A percentile compares a stretch with the other conserved stretches of the same genome.
Conservation (phyloP, 2,888 invertebrate species). For the Netelia fuscicornis region DNA sequence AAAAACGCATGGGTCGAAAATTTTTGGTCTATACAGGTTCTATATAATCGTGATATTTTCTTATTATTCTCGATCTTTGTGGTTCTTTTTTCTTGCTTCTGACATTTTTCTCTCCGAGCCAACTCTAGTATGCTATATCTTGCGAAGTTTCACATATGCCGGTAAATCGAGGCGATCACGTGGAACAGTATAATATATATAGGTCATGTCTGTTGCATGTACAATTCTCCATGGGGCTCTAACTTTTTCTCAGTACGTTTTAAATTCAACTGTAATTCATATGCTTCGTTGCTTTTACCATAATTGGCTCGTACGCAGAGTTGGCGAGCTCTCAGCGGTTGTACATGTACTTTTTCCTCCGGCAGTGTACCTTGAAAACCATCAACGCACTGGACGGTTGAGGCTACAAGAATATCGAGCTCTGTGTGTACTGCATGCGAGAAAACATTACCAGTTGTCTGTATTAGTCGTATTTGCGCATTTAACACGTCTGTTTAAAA, state of each 20-base stretch:
- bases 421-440: conserved; percentile 2
- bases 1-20: too few species aligned
- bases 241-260: conserved; percentile 24
- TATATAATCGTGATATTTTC: too few species aligned
- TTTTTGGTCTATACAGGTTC: too few species aligned
- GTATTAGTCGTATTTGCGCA: conserved; percentile 30
- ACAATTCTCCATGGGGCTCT: neutral
- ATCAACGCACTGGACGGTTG: neutral
- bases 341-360: conserved; percentile 1
- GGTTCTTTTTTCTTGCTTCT: too few species aligned
- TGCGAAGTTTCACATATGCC: neutral
- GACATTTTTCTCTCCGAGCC: neutral
- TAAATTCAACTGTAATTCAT: conserved; percentile 57
- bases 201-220: neutral
- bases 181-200: neutral
- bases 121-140: neutral
- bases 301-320: conserved; percentile 60
- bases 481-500: neutral
- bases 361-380: neutral
- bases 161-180: conserved; percentile 3
- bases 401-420: neutral
- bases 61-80: too few species aligned
- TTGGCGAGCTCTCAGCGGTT: conserved; percentile 7
- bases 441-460: conserved; percentile 37
- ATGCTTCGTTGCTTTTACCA: conserved; percentile 60